A percentile compares a stretch with the other conserved stretches of the same genome.
These are phyloP conservation scores for Tragelaphus scriptus DNA, from an alignment of 2,113 vertebrate species.

Conservation along the genomic window DNA sequence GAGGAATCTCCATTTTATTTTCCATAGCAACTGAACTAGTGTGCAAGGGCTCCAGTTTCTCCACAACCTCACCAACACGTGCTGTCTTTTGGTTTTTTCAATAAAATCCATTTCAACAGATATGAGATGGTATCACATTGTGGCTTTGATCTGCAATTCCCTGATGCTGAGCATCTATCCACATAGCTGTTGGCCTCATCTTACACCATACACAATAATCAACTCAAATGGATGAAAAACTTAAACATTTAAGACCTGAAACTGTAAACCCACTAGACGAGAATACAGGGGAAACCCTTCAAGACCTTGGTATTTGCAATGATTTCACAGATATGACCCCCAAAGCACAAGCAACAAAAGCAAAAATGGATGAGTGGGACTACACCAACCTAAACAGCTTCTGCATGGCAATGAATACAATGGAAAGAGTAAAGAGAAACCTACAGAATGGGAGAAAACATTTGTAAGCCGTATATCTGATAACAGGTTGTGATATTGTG, in stretches of 20 bases:
- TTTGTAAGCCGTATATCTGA: not conserved
- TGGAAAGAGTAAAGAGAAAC: not conserved
- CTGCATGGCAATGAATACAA: not conserved
- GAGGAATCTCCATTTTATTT: not conserved
- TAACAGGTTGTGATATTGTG: not conserved
- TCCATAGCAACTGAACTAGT: not conserved
- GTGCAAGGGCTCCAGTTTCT: not conserved
- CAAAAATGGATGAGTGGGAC: not conserved
- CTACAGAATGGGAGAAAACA: not conserved
- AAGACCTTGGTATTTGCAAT: not conserved
- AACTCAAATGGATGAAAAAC: not conserved
- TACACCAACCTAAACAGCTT: not conserved
- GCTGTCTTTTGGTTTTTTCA: not conserved
- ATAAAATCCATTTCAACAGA: not conserved
- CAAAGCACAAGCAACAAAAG: not conserved
- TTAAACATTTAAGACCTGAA: not conserved
- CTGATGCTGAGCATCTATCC: not conserved
- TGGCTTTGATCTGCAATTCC: not conserved
- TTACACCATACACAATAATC: not conserved
- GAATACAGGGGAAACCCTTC: not conserved
- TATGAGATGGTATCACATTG: not conserved
- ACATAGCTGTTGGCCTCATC: not conserved
- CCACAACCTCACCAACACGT: not conserved
- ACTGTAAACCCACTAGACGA: not conserved
- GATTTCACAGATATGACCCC: not conserved